Evolutionary conservation across 2,888 invertebrate species (phyloP).

Genomic region (Acanthococcus lagerstroemiae): DNA sequence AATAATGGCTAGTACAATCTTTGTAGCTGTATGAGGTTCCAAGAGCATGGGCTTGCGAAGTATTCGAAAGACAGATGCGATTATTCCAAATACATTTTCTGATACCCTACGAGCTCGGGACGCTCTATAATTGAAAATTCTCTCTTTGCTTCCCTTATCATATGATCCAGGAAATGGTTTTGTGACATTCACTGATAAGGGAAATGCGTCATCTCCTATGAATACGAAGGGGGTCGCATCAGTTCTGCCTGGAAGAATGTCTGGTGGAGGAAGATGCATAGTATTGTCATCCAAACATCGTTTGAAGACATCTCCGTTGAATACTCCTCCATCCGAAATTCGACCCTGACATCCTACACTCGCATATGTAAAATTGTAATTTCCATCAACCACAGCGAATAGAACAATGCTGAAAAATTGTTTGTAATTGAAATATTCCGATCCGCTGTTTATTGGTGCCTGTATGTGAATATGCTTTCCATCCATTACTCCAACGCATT

Average conservation of each 20-base stretch:
- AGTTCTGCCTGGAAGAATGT: not conserved
- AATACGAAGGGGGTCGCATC: slow-evolving; percentile 33
- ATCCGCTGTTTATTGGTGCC: not conserved
- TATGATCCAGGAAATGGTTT: slow-evolving; percentile 31
- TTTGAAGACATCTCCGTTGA: not conserved
- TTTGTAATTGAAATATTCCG: slow-evolving; percentile 5
- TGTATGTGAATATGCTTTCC: too few species aligned
- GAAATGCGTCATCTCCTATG: slow-evolving; percentile 37
- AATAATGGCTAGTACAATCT: slow-evolving; percentile 20
- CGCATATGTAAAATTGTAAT: not conserved
- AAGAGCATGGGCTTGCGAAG: slow-evolving; percentile 31
- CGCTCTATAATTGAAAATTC: slow-evolving; percentile 34
- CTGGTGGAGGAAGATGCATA: slow-evolving; percentile 17
- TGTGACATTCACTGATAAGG: slow-evolving; percentile 33
- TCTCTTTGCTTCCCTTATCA: slow-evolving; percentile 31
- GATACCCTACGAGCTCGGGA: slow-evolving; percentile 34
- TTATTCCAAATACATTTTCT: slow-evolving; percentile 34
- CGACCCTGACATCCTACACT: not conserved
- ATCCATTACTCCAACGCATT: not conserved
- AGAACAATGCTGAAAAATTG: slow-evolving; percentile 1
- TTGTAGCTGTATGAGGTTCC: slow-evolving; percentile 24
- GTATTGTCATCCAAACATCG: not conserved
- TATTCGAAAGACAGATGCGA: slow-evolving; percentile 33
- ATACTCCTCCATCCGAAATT: slow-evolving; percentile 11
- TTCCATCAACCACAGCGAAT: not conserved